A percentile compares a stretch with the other conserved stretches of the same genome.
Evolutionary conservation across 2,888 invertebrate genomes (phyloP).

Genomic region (Pandemis cinnamomeana): DNA sequence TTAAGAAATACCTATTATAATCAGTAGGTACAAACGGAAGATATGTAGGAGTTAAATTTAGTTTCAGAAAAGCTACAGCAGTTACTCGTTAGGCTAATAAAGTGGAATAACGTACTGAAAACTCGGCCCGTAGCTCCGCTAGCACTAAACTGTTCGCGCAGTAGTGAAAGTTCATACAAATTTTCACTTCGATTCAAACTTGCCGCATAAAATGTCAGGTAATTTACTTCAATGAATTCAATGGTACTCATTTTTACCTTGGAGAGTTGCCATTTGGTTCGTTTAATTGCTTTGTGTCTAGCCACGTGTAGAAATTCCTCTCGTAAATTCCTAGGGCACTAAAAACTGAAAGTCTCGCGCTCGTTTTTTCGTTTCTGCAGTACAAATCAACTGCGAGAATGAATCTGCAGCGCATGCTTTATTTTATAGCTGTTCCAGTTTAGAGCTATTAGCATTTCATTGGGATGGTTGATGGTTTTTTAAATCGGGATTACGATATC

Average conservation of each 20-base stretch:
- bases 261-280: conserved; percentile 17
- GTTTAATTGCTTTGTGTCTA: conserved; percentile 23
- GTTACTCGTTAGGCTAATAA: conserved; percentile 41
- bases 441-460: neutral
- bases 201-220: neutral
- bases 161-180: conserved; percentile 16
- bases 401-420: conserved; percentile 26
- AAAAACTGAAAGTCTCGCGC: conserved; percentile 59
- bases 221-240: neutral
- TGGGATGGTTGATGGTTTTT: neutral
- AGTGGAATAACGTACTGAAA: conserved; percentile 38
- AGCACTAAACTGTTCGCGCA: neutral
- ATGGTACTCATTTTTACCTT: neutral
- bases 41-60: conserved; percentile 35
- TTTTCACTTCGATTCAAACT: neutral
- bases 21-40: neutral
- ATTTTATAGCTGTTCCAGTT: conserved; percentile 2
- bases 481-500: neutral
- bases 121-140: conserved; percentile 22
- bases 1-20: too few relatives aligned
- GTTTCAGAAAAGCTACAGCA: conserved; percentile 32
- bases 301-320: conserved; percentile 20
- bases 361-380: conserved; percentile 46
- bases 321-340: conserved; percentile 63
- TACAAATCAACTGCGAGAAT: conserved; percentile 39